Percentiles rank a stretch among this genome's conserved stretches.
Evolutionary conservation across 2,113 vertebrate genomes (phyloP).

Genomic region (Fulmarus glacialis): DNA sequence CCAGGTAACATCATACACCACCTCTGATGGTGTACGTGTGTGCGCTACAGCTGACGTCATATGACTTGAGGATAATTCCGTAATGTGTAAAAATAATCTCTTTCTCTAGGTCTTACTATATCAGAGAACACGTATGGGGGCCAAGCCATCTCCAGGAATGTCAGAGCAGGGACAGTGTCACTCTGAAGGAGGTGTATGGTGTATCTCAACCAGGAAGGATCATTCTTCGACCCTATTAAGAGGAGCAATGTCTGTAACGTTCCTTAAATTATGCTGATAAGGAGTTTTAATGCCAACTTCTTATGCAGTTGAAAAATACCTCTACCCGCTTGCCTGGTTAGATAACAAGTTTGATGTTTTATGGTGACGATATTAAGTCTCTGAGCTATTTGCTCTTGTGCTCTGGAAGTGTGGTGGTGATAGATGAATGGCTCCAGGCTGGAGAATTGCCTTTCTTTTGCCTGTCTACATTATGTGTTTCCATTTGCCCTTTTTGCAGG

Average conservation of each 20-base stretch:
- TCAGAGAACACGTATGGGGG: neutral
- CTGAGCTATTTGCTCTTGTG: neutral
- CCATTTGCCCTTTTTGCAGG: neutral
- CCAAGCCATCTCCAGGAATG: neutral
- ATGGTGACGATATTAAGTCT: neutral
- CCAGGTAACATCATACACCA: neutral
- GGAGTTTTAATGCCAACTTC: neutral
- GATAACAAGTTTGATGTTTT: neutral
- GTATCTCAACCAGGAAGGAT: neutral
- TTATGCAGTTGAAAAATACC: neutral
- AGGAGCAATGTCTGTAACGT: neutral
- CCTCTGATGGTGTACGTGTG: rapidly evolving
- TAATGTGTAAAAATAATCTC: neutral
- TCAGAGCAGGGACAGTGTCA: neutral
- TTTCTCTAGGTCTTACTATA: neutral
- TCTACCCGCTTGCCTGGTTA: neutral
- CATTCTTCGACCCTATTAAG: rapidly evolving
- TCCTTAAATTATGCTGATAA: neutral
- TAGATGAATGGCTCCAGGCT: neutral
- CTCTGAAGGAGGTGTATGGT: neutral
- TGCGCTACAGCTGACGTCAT: rapidly evolving
- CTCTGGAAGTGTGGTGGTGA: neutral
- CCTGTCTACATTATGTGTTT: neutral
- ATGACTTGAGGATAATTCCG: neutral
- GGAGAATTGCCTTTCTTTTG: neutral